A percentile compares a stretch with the other conserved stretches of the same genome.
Conservation (phyloP, 2,797 vertebrate species). For the Hippopotamyrus pictus region DNA sequence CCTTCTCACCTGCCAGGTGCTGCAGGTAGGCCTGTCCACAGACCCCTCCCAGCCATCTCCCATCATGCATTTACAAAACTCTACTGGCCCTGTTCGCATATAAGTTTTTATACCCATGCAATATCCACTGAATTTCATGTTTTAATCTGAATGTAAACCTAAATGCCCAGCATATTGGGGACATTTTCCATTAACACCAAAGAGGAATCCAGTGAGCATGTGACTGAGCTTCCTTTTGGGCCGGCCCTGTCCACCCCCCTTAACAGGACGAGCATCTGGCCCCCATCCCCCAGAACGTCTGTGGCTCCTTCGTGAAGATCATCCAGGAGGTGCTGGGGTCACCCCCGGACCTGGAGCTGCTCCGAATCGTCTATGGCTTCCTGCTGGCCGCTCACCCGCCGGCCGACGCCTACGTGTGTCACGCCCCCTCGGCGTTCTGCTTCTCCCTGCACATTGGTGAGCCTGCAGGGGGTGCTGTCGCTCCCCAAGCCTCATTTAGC, state of each 20-base stretch:
- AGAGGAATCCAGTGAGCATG: background rate
- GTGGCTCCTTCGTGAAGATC: conserved; percentile 91
- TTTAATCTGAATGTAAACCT: background rate
- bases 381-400: conserved; percentile 92
- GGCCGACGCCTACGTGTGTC: conserved; percentile 95
- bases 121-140: background rate
- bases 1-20: conserved; percentile 86
- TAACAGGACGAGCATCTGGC: conserved; percentile 83
- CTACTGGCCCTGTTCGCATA: background rate
- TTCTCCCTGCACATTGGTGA: conserved; percentile 92
- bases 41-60: background rate
- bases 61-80: background rate
- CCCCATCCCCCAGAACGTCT: conserved; percentile 82
- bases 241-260: background rate
- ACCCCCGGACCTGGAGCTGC: conserved; percentile 86
- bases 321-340: conserved; percentile 96
- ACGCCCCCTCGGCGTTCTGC: conserved; percentile 91
- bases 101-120: background rate
- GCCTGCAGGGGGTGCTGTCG: conserved; percentile 26
- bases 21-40: conserved; percentile 70
- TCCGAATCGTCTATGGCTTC: conserved; percentile 87
- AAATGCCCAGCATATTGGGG: background rate
- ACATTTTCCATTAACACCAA: background rate
- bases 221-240: background rate
- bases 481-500: background rate